A percentile compares a stretch with the other conserved stretches of the same genome.
phyloP scores from a whole-genome alignment of 2,797 vertebrate genomes.

The Acrossocheilus fasciatus region DNA sequence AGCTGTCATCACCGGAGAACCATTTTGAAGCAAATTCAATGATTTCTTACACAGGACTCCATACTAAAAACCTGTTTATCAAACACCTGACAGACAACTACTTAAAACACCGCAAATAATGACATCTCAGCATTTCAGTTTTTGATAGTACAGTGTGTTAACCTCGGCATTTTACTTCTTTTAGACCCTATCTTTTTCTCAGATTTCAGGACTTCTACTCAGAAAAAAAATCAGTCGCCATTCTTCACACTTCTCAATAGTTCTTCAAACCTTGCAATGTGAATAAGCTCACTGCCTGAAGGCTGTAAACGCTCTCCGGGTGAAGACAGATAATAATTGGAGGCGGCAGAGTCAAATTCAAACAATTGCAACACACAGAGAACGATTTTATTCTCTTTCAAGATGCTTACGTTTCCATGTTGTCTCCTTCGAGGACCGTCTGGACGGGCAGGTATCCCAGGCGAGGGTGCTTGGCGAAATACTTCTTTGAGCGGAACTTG shows the following conservation, averaged over 20 bases:
- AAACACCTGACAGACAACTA: neutral
- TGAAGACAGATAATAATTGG: neutral
- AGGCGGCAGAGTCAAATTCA: neutral
- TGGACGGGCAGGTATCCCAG: slow-evolving; percentile 96
- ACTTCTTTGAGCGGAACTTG: slow-evolving; percentile 98
- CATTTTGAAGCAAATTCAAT: neutral
- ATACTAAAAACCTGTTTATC: neutral
- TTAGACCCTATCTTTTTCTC: neutral
- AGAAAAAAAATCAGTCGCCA: neutral
- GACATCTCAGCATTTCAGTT: neutral
- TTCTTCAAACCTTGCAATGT: neutral
- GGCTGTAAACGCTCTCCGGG: neutral
- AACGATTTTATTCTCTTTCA: neutral
- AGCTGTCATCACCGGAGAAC: neutral
- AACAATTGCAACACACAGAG: neutral
- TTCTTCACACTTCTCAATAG: neutral
- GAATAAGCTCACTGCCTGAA: neutral
- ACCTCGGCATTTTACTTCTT: neutral
- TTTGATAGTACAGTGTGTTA: neutral
- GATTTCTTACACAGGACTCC: neutral
- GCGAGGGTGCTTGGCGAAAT: slow-evolving; percentile 95
- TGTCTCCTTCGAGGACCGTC: slow-evolving; percentile 96
- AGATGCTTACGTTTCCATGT: slow-evolving; percentile 93
- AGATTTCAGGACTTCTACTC: neutral
- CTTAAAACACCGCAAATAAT: neutral